Evolutionary conservation across 2,113 vertebrate species (phyloP).

Genomic region (Podarcis cretensis): DNA sequence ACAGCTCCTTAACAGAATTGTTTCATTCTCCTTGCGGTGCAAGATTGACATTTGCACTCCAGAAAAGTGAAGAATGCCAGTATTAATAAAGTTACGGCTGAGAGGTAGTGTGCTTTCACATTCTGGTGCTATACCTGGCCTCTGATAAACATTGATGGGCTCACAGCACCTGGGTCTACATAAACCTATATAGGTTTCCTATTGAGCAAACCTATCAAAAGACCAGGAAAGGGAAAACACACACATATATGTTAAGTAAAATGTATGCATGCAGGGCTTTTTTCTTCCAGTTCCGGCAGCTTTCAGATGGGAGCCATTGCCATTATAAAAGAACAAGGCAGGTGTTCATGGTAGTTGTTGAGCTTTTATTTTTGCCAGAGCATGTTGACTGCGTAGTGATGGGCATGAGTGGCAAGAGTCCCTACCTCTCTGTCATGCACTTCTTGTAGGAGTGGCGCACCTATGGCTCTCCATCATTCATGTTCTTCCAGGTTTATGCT

Average conservation of each 20-base stretch:
- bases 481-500: no score
- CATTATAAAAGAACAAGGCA: no score
- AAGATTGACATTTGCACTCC: neutral
- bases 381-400: neutral
- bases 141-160: neutral
- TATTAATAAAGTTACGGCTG: constrained; percentile 31
- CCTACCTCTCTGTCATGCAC: no score
- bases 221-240: fast-evolving
- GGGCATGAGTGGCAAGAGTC: neutral
- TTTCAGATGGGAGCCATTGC: no score
- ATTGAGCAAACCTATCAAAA: neutral
- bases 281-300: no score
- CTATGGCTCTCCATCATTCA: no score
- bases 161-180: neutral
- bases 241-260: neutral
- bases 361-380: no score
- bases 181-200: neutral
- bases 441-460: neutral
- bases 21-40: constrained; percentile 4
- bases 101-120: neutral
- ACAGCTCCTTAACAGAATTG: neutral
- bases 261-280: neutral
- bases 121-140: neutral
- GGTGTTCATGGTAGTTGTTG: no score
- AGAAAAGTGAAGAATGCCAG: neutral